Base-by-base conservation (phyloP, 2,113 vertebrate genomes). In the Vidua macroura region DNA sequence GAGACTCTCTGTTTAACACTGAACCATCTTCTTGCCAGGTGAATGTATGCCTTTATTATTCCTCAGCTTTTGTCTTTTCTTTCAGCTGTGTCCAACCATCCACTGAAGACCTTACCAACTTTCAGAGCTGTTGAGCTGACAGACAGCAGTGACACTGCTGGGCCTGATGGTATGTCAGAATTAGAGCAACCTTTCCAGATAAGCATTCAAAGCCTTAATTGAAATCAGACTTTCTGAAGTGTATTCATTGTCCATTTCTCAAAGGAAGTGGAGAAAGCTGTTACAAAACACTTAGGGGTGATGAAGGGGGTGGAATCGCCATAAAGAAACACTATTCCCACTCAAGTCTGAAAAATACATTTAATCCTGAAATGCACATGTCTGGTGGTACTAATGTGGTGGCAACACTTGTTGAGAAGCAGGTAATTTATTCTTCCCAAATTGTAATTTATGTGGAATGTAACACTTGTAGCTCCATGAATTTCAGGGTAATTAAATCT, bases 91-190 rank as follows among this genome's bases (percentile, higher is more conserved):
- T 58, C 70, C 52, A 43, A 2, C 43, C 72, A 51, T 11, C 83
- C 70, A 21, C 52, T 5, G 35, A 75, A 25, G 83, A 59, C 62
- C 44, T 58, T 58, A 9, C 18, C 59, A 74, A 13, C 59, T 56
- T 48, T 22, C 35, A 67, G 6, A 67, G 31, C 31, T 31, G 4
- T 41, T 1, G 35, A 85, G 83, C 44, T 67, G 52, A 51, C 72
- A 43, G 52, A 31, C 72, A 76, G 25, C 72, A 59, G 62, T 25
- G 52, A 43, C 37, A 4, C 25, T 48, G 20, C 35, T 48, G 43
- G 82, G 19, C 9, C 59, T 66, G 82, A 74, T 64, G 59, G 69
- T 99, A 97, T 59, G 97, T 97, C 51, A 49, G 22, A 78, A 63
- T 67, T 23, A 39, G 13, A 31, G 60, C 37, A 15, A 30, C 33